A percentile compares a stretch with the other conserved stretches of the same genome.
These are phyloP conservation scores for Stomorhina lunata DNA, from an alignment of 2,888 invertebrate genomes.

Conservation along the genomic window DNA sequence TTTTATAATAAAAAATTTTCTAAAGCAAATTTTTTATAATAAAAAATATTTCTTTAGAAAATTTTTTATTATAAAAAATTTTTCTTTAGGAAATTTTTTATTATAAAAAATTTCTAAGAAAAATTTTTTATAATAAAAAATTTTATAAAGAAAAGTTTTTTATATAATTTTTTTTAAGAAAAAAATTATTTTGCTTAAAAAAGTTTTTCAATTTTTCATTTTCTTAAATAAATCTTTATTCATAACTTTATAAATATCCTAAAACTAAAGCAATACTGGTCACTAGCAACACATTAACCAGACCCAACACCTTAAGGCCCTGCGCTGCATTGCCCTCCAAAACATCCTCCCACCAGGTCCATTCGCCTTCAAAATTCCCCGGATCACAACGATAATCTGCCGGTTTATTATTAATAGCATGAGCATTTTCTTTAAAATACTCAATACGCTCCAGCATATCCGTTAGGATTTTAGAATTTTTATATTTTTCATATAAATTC, in stretches of 20 bases:
- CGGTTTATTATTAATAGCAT: slow-evolving; percentile 80
- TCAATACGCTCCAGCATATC: slow-evolving; percentile 80
- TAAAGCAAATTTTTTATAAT: too few species aligned
- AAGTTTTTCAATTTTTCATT: too few species aligned
- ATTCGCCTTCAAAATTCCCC: slow-evolving; percentile 81
- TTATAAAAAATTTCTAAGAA: too few species aligned
- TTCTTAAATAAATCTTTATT: background rate
- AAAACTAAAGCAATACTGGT: slow-evolving; percentile 31
- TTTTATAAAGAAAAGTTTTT: background rate
- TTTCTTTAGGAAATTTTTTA: too few species aligned
- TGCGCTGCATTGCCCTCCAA: slow-evolving; percentile 38
- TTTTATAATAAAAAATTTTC: too few species aligned
- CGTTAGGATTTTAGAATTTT: slow-evolving; percentile 67
- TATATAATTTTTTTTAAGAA: background rate
- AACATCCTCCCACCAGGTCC: slow-evolving; percentile 83
- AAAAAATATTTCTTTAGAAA: too few species aligned
- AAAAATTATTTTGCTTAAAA: too few species aligned
- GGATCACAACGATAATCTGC: slow-evolving; percentile 82
- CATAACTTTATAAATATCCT: background rate
- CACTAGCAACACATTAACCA: slow-evolving; percentile 2
- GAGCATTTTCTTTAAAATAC: slow-evolving; percentile 78
- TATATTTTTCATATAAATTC: slow-evolving; percentile 73
- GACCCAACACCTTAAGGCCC: background rate
- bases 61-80: too few species aligned
- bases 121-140: too few species aligned